These are phyloP conservation scores for Holothuria glaberrima DNA, from an alignment of 35 echinoderm and acorn worm species.

Conservation along the genomic window DNA sequence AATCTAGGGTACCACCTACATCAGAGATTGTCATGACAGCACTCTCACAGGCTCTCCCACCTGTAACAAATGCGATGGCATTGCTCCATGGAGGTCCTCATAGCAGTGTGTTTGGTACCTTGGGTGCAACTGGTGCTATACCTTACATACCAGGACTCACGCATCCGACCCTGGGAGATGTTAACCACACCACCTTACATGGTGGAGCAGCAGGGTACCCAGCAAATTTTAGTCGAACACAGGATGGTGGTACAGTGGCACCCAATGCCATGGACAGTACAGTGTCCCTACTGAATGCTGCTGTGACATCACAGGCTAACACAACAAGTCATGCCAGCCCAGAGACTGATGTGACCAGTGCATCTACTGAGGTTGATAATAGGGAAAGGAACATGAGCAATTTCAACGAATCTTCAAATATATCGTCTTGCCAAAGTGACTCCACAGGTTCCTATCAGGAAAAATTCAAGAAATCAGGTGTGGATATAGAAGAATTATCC, in stretches of 20 bases:
- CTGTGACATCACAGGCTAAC: constrained; percentile 18
- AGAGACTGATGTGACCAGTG: background rate
- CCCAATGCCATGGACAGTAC: constrained; percentile 9
- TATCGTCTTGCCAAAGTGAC: constrained; percentile 12
- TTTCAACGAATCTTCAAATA: background rate
- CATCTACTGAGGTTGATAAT: background rate
- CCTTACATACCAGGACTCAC: constrained; percentile 35
- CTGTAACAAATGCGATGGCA: constrained; percentile 30
- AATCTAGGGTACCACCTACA: constrained; percentile 24
- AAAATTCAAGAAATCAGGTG: constrained; percentile 36
- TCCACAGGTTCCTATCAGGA: constrained; percentile 4
- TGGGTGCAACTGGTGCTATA: constrained; percentile 40
- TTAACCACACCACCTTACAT: background rate
- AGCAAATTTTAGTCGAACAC: constrained; percentile 4
- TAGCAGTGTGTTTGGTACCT: constrained; percentile 10
- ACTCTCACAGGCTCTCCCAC: constrained; percentile 26
- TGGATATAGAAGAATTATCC: constrained; percentile 40
- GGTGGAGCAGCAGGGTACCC: constrained; percentile 5
- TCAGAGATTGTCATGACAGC: constrained; percentile 43
- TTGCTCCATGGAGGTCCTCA: constrained; percentile 20
- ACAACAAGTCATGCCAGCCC: constrained; percentile 22
- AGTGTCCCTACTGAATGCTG: constrained; percentile 22
- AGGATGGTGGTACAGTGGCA: background rate
- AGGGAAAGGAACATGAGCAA: background rate
- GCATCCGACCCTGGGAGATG: constrained; percentile 31